Evolutionary conservation across 2,888 invertebrate species (phyloP).

Genomic region (Endotricha flammealis): DNA sequence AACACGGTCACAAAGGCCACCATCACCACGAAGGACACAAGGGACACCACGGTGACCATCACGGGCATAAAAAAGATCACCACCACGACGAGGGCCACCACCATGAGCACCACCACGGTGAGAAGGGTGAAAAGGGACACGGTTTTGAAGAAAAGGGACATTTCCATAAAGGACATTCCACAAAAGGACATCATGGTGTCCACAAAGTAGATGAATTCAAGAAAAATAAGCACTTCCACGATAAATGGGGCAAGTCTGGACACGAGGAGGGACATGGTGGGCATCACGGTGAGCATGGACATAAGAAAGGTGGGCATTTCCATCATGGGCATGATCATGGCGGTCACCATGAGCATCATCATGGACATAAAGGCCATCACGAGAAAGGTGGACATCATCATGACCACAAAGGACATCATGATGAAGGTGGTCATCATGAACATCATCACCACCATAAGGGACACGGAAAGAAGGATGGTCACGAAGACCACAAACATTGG

Average conservation of each 20-base stretch:
- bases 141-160: conserved; percentile 79
- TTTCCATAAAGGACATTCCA: conserved; percentile 89
- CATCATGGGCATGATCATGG: conserved; percentile 88
- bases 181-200: conserved; percentile 89
- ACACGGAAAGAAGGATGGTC: conserved; percentile 87
- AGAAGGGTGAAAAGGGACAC: conserved; percentile 81
- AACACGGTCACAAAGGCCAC: conserved; percentile 84
- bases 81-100: conserved; percentile 82
- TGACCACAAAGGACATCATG: conserved; percentile 88
- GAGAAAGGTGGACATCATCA: conserved; percentile 89
- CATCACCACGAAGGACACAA: conserved; percentile 82
- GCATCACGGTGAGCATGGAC: conserved; percentile 85
- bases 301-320: conserved; percentile 88
- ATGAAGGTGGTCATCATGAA: conserved; percentile 86
- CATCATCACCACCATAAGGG: conserved; percentile 85
- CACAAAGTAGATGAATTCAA: conserved; percentile 91
- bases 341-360: conserved; percentile 86
- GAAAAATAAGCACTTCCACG: conserved; percentile 90
- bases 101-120: conserved; percentile 80
- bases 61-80: conserved; percentile 81
- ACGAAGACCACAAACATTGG: conserved; percentile 89
- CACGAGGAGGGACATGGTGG: conserved; percentile 87
- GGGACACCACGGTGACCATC: conserved; percentile 78
- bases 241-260: conserved; percentile 87
- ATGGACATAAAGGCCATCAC: conserved; percentile 88